These are phyloP conservation scores for Pseudoatta argentina DNA, from an alignment of 1,140 invertebrate genomes.

Conservation along the genomic window DNA sequence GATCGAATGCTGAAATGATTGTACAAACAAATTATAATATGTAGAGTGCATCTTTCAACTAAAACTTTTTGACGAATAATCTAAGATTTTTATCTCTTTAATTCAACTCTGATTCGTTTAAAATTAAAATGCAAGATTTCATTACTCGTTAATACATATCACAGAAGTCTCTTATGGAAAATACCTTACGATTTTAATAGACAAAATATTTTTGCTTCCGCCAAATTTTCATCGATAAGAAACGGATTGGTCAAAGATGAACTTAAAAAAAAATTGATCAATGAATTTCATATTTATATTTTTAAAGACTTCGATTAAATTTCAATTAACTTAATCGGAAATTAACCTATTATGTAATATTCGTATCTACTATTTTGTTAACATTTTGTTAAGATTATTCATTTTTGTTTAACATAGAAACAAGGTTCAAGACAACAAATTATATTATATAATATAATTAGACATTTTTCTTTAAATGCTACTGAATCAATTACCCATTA, in stretches of 20 bases:
- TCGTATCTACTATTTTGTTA: not conserved
- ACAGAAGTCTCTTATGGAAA: not conserved
- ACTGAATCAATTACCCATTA: not conserved
- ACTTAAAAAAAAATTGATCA: not conserved
- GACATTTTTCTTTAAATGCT: not conserved
- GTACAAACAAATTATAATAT: not conserved
- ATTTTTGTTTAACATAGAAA: not conserved
- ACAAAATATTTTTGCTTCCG: slow-evolving; percentile 2
- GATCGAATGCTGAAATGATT: not conserved
- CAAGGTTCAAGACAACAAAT: not conserved
- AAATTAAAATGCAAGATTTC: slow-evolving; percentile 25
- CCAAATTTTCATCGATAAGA: not conserved
- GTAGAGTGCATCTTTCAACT: not conserved
- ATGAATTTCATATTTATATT: not conserved
- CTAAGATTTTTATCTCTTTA: not conserved
- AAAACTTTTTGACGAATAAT: not conserved
- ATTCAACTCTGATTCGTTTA: not conserved
- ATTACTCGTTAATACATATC: not conserved
- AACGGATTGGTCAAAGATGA: not conserved
- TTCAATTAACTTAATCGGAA: not conserved
- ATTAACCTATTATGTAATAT: not conserved
- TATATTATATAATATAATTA: not conserved
- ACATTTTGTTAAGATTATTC: not conserved
- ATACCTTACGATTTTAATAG: not conserved
- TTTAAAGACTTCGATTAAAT: not conserved